Evolutionary conservation across 2,888 invertebrate species (phyloP).

Genomic region (Pogonocherus hispidulus): DNA sequence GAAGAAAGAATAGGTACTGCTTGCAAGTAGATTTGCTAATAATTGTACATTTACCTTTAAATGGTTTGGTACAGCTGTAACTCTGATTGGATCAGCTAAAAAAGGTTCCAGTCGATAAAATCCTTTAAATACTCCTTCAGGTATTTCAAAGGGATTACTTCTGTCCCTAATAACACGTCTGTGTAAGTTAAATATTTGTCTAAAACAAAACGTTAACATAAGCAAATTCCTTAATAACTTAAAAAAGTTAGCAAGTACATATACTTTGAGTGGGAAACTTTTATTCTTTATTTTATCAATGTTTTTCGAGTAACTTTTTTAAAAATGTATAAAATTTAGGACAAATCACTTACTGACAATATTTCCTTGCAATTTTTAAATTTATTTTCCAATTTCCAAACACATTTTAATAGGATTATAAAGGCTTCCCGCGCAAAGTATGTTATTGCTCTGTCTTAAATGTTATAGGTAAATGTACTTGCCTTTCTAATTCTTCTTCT

Average conservation of each 20-base stretch:
- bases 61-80: conserved; percentile 3
- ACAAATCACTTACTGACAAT: too few relatives aligned
- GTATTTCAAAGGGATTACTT: conserved; percentile 1
- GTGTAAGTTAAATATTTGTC: background rate
- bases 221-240: too few relatives aligned
- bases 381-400: too few relatives aligned
- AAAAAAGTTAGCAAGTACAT: background rate
- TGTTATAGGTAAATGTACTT: background rate
- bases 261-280: too few relatives aligned
- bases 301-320: too few relatives aligned
- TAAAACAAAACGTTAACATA: background rate
- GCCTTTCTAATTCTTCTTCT: background rate
- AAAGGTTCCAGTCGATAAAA: background rate
- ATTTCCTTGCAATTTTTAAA: too few relatives aligned
- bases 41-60: conserved; percentile 21
- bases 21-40: background rate
- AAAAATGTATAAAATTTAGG: too few relatives aligned
- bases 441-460: background rate
- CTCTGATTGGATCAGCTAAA: background rate
- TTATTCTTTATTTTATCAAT: too few relatives aligned
- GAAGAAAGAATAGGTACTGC: background rate
- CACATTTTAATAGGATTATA: too few relatives aligned
- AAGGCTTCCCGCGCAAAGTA: too few relatives aligned
- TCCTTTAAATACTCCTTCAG: background rate
- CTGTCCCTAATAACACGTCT: background rate